These are phyloP conservation scores for Hypsopygia costalis DNA, from an alignment of 2,888 invertebrate genomes.

Conservation along the genomic window DNA sequence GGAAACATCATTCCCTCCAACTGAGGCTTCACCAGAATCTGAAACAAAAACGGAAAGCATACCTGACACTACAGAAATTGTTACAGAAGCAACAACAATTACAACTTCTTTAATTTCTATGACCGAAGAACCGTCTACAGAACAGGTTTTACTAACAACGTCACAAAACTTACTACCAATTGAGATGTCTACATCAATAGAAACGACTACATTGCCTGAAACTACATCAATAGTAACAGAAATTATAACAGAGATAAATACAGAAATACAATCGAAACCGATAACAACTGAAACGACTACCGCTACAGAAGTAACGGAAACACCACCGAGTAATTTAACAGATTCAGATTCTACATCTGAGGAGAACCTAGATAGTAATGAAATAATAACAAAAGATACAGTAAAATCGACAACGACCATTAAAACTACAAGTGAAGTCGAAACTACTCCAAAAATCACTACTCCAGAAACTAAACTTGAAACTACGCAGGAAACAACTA, in stretches of 20 bases:
- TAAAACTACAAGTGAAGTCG: constrained; percentile 20
- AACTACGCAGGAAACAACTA: constrained; percentile 16
- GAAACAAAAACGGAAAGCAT: constrained; percentile 33
- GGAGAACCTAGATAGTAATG: constrained; percentile 62
- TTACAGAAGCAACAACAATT: constrained; percentile 18
- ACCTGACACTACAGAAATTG: constrained; percentile 27
- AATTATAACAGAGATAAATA: constrained; percentile 54
- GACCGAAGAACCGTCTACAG: constrained; percentile 25
- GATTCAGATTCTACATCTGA: constrained; percentile 39
- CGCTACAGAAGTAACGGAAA: constrained; percentile 25
- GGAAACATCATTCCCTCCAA: constrained; percentile 43
- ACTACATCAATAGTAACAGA: constrained; percentile 51
- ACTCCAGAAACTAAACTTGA: constrained; percentile 17
- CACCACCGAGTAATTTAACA: constrained; percentile 21
- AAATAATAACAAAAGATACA: constrained; percentile 40
- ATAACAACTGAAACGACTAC: constrained; percentile 28
- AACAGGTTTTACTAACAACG: constrained; percentile 11
- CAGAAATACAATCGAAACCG: constrained; percentile 39
- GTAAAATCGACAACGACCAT: constrained; percentile 25
- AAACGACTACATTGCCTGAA: constrained; percentile 27
- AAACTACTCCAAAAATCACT: constrained; percentile 22
- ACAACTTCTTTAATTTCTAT: constrained; percentile 18
- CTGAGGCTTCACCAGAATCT: constrained; percentile 57
- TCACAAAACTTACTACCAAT: constrained; percentile 17
- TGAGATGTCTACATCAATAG: constrained; percentile 23